Conservation (phyloP, 2,113 vertebrate genomes). For the Rhombomys opimus region DNA sequence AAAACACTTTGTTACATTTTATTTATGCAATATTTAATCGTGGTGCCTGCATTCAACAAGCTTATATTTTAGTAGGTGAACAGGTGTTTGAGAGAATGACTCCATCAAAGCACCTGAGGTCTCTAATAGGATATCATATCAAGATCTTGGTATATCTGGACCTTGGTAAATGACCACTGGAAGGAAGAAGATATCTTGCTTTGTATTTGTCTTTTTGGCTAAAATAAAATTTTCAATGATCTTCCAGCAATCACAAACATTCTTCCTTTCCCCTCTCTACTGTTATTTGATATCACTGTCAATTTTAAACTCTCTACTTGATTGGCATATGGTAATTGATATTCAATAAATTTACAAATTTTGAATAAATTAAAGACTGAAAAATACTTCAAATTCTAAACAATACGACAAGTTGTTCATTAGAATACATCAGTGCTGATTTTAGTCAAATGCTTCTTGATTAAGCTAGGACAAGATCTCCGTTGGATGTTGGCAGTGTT, state of each 20-base stretch:
- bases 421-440: background rate
- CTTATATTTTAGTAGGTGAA: background rate
- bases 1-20: background rate
- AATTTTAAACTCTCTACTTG: background rate
- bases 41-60: background rate
- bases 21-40: background rate
- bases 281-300: background rate
- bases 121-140: background rate
- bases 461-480: background rate
- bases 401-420: background rate
- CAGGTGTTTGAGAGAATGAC: background rate
- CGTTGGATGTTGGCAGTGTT: background rate
- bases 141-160: background rate
- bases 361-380: slow-evolving; percentile 25
- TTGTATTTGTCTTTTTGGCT: background rate
- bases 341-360: background rate
- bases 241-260: background rate
- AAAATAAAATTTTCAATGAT: background rate
- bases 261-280: background rate
- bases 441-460: background rate
- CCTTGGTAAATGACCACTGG: background rate
- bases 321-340: background rate
- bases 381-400: slow-evolving; percentile 22
- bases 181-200: background rate
- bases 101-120: background rate